A percentile compares a stretch with the other conserved stretches of the same genome.
Conservation (phyloP, 2,113 vertebrate species). For the Onychorhynchus coronatus region DNA sequence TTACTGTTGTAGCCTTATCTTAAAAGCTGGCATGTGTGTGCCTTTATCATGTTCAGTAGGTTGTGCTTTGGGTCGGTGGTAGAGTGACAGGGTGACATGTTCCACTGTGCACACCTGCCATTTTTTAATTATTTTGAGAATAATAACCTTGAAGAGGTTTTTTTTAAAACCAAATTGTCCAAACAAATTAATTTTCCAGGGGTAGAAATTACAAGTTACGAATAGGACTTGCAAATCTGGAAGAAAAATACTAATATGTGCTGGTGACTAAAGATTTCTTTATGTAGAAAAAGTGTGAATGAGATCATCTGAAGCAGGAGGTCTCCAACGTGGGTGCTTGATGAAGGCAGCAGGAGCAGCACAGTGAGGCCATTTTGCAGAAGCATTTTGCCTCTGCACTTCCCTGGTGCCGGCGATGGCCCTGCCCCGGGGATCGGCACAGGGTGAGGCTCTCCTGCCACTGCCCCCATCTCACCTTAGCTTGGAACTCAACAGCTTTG, state of each 20-base stretch:
- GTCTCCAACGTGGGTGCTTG: neutral
- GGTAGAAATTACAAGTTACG: neutral
- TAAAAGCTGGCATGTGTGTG: neutral
- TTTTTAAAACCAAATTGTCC: neutral
- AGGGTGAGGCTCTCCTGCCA: neutral
- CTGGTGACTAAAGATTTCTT: neutral
- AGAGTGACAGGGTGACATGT: neutral
- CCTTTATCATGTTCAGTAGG: neutral
- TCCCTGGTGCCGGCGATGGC: neutral
- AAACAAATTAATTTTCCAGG: neutral
- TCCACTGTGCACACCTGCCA: neutral
- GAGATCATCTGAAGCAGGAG: neutral
- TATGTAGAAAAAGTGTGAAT: neutral
- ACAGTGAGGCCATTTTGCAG: fast-evolving
- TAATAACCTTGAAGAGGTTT: neutral
- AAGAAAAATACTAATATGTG: neutral
- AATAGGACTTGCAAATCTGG: neutral
- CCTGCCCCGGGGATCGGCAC: fast-evolving
- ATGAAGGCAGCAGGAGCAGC: neutral
- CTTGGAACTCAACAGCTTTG: neutral
- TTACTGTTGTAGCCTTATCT: neutral
- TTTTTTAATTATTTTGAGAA: neutral
- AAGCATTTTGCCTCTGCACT: neutral
- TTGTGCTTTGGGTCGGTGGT: neutral
- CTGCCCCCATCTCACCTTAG: neutral